These are phyloP conservation scores for Oreochromis aureus DNA, from an alignment of 2,113 vertebrate species.

Conservation along the genomic window DNA sequence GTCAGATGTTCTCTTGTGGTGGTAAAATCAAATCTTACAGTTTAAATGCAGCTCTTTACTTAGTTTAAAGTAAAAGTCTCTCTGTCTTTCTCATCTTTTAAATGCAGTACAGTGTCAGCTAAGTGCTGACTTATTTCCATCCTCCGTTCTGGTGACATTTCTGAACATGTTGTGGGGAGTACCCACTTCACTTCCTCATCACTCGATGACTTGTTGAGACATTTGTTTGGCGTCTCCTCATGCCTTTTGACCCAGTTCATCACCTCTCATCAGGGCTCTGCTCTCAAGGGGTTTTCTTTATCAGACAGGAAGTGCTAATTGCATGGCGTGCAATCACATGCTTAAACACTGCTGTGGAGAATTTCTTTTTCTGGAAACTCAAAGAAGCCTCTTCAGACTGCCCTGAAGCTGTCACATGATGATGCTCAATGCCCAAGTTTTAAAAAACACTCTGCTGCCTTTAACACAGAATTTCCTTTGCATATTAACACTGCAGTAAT, in stretches of 20 bases:
- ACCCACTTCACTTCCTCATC: background rate
- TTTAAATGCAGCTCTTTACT: background rate
- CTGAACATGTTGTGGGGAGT: background rate
- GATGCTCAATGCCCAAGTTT: background rate
- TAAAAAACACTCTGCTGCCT: background rate
- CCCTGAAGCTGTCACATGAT: background rate
- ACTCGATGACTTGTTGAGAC: background rate
- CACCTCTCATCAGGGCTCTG: background rate
- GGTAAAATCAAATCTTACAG: background rate
- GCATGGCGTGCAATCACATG: constrained; percentile 35
- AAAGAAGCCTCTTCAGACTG: background rate
- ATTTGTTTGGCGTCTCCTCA: background rate
- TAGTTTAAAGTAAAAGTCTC: background rate
- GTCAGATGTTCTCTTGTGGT: background rate
- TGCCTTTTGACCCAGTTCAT: constrained; percentile 24
- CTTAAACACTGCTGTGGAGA: background rate
- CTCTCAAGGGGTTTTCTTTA: background rate
- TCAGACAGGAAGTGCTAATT: constrained; percentile 32
- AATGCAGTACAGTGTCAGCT: background rate
- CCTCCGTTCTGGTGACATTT: background rate
- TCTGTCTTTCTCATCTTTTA: background rate
- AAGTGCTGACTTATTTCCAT: background rate
- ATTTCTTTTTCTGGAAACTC: background rate
- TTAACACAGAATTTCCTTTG: background rate
- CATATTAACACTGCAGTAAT: background rate